These are phyloP conservation scores for Berghia stephanieae DNA, from an alignment of 1,140 invertebrate species.

Conservation along the genomic window DNA sequence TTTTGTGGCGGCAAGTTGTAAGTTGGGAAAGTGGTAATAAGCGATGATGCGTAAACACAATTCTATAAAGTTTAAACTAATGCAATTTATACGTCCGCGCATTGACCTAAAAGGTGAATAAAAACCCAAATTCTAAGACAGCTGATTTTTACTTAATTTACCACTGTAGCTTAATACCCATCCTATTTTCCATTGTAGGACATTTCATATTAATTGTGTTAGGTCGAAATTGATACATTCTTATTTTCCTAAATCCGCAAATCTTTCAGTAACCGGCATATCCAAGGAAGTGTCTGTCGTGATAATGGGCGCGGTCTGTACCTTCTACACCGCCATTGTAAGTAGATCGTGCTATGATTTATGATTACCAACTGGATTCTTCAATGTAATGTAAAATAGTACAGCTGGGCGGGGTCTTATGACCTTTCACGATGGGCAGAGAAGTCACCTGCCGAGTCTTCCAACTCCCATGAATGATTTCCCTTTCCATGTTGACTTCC, in stretches of 20 bases:
- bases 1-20: too few species aligned
- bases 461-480: too few species aligned
- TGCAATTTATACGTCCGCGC: background rate
- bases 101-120: background rate
- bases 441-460: too few species aligned
- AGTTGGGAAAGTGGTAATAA: background rate
- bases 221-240: background rate
- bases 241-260: background rate
- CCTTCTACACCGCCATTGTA: slow-evolving; percentile 75
- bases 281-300: slow-evolving; percentile 80
- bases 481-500: too few species aligned
- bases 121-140: background rate
- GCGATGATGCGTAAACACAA: background rate
- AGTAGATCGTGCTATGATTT: slow-evolving; percentile 24
- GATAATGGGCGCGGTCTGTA: slow-evolving; percentile 83
- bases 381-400: background rate
- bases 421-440: too few species aligned
- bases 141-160: too few species aligned
- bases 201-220: too few species aligned
- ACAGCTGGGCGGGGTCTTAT: too few species aligned
- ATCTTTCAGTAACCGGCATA: slow-evolving; percentile 81
- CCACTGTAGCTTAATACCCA: too few species aligned
- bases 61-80: background rate
- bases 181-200: too few species aligned
- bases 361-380: background rate